A percentile compares a stretch with the other conserved stretches of the same genome.
phyloP scores from a whole-genome alignment of 2,888 invertebrate species.

The Norana najaformis region DNA sequence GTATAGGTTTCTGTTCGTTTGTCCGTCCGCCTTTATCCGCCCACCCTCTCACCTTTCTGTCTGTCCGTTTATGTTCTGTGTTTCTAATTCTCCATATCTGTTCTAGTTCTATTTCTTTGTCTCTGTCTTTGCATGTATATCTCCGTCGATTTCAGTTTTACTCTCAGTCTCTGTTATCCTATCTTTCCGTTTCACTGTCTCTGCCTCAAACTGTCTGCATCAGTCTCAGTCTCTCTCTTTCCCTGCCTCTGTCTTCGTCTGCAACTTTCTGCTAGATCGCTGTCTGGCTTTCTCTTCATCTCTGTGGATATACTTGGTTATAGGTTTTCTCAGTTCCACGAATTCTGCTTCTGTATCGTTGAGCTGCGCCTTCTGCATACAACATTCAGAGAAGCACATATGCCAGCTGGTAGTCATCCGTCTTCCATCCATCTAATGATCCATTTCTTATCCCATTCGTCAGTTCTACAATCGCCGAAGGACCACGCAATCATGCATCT shows the following conservation, averaged over 20 bases:
- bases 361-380: not conserved
- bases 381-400: not conserved
- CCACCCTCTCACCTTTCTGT: not conserved
- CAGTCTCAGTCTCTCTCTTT: not conserved
- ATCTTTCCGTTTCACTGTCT: not conserved
- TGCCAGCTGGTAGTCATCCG: not conserved
- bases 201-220: not conserved
- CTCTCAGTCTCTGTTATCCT: not conserved
- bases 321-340: not conserved
- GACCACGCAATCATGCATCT: not conserved
- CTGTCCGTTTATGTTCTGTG: not conserved
- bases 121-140: not conserved
- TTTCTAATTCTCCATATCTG: not conserved
- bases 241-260: too few relatives aligned
- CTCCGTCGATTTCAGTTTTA: not conserved
- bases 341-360: not conserved
- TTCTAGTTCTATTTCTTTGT: not conserved
- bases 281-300: too few relatives aligned
- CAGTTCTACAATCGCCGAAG: not conserved
- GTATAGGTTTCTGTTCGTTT: not conserved
- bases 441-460: conserved; percentile 1
- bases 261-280: not conserved
- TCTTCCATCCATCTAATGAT: conserved; percentile 1
- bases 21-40: not conserved
- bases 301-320: too few relatives aligned